Conservation (phyloP, 2,888 invertebrate genomes). For the Cyclophora albipunctata region DNA sequence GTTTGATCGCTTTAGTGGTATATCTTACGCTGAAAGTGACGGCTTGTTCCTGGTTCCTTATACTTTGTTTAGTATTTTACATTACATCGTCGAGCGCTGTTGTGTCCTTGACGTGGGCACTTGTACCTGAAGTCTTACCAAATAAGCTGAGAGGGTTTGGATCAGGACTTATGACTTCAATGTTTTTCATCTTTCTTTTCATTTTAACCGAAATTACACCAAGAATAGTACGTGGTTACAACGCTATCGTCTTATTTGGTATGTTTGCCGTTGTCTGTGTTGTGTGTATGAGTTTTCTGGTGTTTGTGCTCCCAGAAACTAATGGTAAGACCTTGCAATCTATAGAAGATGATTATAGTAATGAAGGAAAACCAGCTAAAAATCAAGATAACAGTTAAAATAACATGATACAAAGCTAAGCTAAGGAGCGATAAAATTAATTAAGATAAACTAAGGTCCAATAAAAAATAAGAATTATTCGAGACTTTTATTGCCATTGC, state of each 20-base stretch:
- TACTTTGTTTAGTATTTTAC: constrained; percentile 2
- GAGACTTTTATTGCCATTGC: too few relatives aligned
- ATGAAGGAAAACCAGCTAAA: not conserved
- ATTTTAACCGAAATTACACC: constrained; percentile 4
- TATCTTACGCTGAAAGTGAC: not conserved
- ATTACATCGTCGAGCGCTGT: constrained; percentile 16
- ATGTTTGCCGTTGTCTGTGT: constrained; percentile 1
- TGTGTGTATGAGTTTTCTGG: constrained; percentile 7
- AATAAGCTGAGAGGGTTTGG: constrained; percentile 29
- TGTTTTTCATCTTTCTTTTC: constrained; percentile 3
- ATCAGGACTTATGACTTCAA: constrained; percentile 16
- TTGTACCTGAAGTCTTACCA: constrained; percentile 32
- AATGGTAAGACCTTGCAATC: constrained; percentile 75
- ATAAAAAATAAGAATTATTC: too few relatives aligned
- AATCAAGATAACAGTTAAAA: not conserved
- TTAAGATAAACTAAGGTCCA: too few relatives aligned
- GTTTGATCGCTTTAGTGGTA: not conserved
- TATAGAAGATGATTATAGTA: constrained; percentile 36
- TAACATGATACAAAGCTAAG: too few relatives aligned
- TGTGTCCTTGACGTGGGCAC: constrained; percentile 29
- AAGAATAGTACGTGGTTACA: not conserved
- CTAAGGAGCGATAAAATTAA: too few relatives aligned
- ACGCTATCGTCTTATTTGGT: not conserved
- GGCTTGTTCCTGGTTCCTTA: constrained; percentile 1
- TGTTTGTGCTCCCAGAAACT: constrained; percentile 31